Evolutionary conservation across 2,113 vertebrate species (phyloP), one percentile per base, ranked within the genome.

Genomic region (Ginglymostoma cirratum): DNA sequence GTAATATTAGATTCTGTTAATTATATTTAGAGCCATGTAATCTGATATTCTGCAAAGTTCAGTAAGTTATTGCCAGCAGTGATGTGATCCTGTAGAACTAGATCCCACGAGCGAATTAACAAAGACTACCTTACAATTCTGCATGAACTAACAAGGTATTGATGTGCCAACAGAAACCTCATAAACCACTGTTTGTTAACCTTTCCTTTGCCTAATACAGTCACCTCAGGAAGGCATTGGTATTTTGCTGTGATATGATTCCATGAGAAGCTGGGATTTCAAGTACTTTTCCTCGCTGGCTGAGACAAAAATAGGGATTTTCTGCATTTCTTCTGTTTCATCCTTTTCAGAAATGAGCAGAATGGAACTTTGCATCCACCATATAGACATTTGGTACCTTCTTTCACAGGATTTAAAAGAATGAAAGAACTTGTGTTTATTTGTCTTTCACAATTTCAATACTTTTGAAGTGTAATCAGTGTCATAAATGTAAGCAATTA

Each of bases 81-180:
- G 89, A 93, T 93, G 89, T 67, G 89, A 93, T 93, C 34, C 55
- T 93, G 89, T 30, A 93, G 65, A 66, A 93, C n/a, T n/a, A 93
- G 61, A 93, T 38, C n/a, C 61, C 65, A n/a, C 66, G 61, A 66
- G 17, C 61, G 61, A 67, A 93, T 93, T 93, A 93, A 93, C 89
- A 93, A 93, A 93, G 89, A 93, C 89, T 93, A 38, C 89, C 61
- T 93, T 93, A 93, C 89, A 93, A 93, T 93, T 66, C 34, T 93
- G 89, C 65, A 61, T 66, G 61, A 93, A 93, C 89, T 93, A 65
- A 67, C 89, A 38, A 83, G 21, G 80, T 83, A 83, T 83, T 19
- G 38, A 61, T 93, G 61, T 93, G 61, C 89, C 89, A 93, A 93
- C 61, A 93, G 89, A 93, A 93, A 93, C 89, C 89, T 66, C 89